Percentiles rank a stretch among this genome's conserved stretches.
phyloP scores from a whole-genome alignment of 2,113 vertebrate genomes.

The Dipodomys ordii region DNA sequence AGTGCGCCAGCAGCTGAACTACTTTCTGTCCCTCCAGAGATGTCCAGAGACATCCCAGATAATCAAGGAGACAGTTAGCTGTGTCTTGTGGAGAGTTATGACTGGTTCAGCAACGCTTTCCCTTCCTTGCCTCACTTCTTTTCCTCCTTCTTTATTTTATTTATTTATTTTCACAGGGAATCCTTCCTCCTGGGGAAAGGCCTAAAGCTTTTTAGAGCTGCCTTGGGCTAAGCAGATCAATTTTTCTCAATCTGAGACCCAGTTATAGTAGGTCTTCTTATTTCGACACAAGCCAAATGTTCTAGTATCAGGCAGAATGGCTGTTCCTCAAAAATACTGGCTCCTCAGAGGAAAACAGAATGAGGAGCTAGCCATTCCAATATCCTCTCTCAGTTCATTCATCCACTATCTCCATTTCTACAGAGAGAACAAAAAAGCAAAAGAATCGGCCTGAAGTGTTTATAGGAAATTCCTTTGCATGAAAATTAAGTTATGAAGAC shows the following conservation, averaged over 20 bases:
- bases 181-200: neutral
- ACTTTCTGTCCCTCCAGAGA: neutral
- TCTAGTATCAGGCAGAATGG: neutral
- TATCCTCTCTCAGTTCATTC: neutral
- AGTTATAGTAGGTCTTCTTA: neutral
- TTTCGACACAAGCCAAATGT: neutral
- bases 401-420: neutral
- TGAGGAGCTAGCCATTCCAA: neutral
- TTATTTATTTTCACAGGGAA: neutral
- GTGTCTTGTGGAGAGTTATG: neutral
- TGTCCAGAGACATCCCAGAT: neutral
- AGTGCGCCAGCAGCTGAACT: neutral
- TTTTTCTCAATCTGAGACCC: neutral
- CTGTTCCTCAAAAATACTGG: neutral
- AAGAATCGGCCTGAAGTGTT: neutral
- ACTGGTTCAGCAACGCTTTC: neutral
- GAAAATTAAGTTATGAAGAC: neutral
- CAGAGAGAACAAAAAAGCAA: rapidly evolving
- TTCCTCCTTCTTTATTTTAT: neutral
- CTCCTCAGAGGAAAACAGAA: neutral
- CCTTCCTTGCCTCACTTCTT: neutral
- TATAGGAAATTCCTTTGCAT: neutral
- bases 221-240: neutral
- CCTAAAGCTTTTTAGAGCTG: neutral
- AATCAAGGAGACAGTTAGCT: neutral